Evolutionary conservation across 2,113 vertebrate species (phyloP), one percentile per base, ranked within the genome.

Genomic region (Neodontobutis hainanensis): DNA sequence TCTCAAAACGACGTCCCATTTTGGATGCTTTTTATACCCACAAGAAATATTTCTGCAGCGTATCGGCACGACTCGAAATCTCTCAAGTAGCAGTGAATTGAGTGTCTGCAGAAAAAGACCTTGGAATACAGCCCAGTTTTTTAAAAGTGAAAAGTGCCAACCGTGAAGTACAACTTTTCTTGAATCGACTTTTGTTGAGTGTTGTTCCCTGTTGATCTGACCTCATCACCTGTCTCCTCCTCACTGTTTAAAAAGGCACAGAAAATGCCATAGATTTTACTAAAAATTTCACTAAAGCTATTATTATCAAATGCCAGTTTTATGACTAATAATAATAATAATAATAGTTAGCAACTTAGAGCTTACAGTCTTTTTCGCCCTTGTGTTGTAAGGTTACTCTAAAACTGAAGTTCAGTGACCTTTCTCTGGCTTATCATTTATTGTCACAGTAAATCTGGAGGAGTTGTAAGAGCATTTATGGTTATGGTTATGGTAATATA

Each of bases 11-110:
- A 27, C 19, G 19, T 27, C 19, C 19, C 19, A 27, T 3, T 27
- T 27, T 27, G 5, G 47, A 77, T 69, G 75, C 11, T 10, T 63
- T 53, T 61, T 34, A 57, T n/a, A 34, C 75, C 55, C 56, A 40
- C 4, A 45, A 14, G 63, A 38, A 8, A 8, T 9, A n/a, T 49
- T 36, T 67, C 32, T 40, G 8, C 38, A 11, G 44, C 44, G 12
- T 11, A 46, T 46, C 44, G 9, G 44, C 44, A 46, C 2, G 12
- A 46, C 10, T 46, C 44, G 12, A 19, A 6, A 55, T 14, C 7
- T 56, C 34, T 38, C 35, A n/a, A 11, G 14, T 8, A 38, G 12
- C 53, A 9, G 44, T 46, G 44, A 46, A 46, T 46, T 56, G 35
- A 7, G 9, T 34, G 32, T 43, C 9, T 15, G 27, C 50, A 34